Evolutionary conservation across 2,888 invertebrate genomes (phyloP), one percentile per base, ranked within the genome.

Genomic region (Ptilodon capucinus): DNA sequence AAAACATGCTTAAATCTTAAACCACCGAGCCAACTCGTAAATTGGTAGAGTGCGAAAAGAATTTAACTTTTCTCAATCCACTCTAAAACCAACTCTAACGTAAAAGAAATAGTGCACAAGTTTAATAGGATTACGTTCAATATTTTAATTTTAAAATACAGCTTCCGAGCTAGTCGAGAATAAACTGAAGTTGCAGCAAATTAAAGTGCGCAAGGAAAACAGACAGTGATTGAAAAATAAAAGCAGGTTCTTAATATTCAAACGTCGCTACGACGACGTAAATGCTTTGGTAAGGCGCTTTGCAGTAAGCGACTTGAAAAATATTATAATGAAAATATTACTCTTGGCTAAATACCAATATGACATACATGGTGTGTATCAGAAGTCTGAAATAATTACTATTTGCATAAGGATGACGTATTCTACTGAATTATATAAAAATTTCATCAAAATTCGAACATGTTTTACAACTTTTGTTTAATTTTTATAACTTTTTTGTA

Each of bases 181-280:
- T 17, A 41, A 53, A 43, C 47, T 43, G 25, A 28, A 30, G 35
- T 13, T 19, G 43, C 18, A 44, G 39, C 36, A 38, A 53, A 61
- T 48, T 53, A 41, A 48, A 52, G 48, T 25, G 41, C 19, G 32
- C 23, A 42, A 46, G 48, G 39, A 51, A 57, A 50, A 45, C 49
- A 17, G 41, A 51, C 6, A 40, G 18, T 28, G 46, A 52, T 40
- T 47, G 11, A 42, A 51, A 50, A 47, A 48, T 57, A 48, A 45
- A 45, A 49, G 17, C 34, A 34, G 2, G 32, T 17, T 39, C 23
- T 51, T 56, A 47, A 53, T 54, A 59, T 49, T 46, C 44, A 53
- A 51, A 48, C 46, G 18, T 35, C 36, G 25, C 34, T 46, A 35
- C 41, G 50, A 35, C 41, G 50, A 45, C 30, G 39, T 43, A 32